Evolutionary conservation across 2,888 invertebrate genomes (phyloP), one percentile per base, ranked within the genome.

Genomic region (Allophyes oxyacanthae): DNA sequence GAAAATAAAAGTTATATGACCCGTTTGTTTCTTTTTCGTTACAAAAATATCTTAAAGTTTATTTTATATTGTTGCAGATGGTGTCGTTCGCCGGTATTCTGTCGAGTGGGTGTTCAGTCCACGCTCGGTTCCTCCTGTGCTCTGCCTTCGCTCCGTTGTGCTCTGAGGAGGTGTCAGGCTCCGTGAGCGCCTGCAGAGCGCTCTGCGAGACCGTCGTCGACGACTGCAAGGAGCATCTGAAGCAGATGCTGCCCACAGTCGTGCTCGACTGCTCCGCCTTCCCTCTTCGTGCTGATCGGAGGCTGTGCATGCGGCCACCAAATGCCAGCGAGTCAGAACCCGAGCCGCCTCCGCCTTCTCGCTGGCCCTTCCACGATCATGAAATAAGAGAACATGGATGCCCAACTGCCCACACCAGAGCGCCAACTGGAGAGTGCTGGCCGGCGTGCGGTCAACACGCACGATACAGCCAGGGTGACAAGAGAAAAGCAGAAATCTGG

Each of bases 91-190:
- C 96, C 81, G 96, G 96, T 0, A 94, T 98, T 60, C 95, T 98
- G 51, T 95, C 97, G 72, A 96, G 96, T 80, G 96, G 96, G 48
- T 98, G 98, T 85, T 98, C 98, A 4, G 94, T 95, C 55, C 96
- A 97, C 81, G 95, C 98, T 37, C 95, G 97, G 72, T 97, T 98
- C 88, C 96, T 98, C 83, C 95, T 99, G 62, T 99, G 98, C 92
- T 97, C 98, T 11, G 96, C 98, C 49, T 97, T 97, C 88, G 97
- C 97, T 8, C 98, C 98, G 33, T 96, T 99, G 87, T 99, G 98
- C 90, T 97, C 98, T 28, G 97, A 97, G 81, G 96, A 98, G 87
- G 97, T 97, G 66, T 96, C 97, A 25, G 97, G 97, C 76, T 96
- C 97, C 36, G 97, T 98, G 63, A 97, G 97, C 59, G 97, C 98